Evolutionary conservation across 2,113 vertebrate species (phyloP).

Genomic region (Perccottus glenii): DNA sequence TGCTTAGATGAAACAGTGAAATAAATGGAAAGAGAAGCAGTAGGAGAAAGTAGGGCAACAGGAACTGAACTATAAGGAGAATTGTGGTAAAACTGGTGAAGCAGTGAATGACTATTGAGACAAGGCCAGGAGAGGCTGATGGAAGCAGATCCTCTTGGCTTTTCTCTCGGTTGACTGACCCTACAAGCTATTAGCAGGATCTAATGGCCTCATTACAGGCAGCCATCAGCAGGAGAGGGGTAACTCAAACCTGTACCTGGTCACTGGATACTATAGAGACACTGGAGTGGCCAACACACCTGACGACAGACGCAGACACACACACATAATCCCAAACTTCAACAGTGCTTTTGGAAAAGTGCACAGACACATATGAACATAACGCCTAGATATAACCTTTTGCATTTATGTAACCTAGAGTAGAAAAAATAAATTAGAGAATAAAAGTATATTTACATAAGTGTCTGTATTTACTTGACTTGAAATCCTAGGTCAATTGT

Average conservation of each 20-base stretch:
- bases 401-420: too few species aligned
- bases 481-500: too few species aligned
- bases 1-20: background rate
- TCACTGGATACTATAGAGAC: constrained; percentile 60
- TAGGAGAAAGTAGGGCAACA: constrained; percentile 5
- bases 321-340: constrained; percentile 1
- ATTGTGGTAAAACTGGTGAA: background rate
- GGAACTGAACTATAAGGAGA: background rate
- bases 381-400: too few species aligned
- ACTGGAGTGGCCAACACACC: constrained; percentile 56
- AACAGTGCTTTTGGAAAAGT: too few species aligned
- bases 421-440: too few species aligned
- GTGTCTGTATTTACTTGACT: too few species aligned
- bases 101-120: constrained; percentile 13
- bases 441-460: too few species aligned
- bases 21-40: background rate
- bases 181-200: constrained; percentile 88
- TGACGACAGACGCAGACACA: constrained; percentile 28
- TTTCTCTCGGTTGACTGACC: constrained; percentile 79
- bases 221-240: constrained; percentile 60
- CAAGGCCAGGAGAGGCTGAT: background rate
- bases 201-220: constrained; percentile 95
- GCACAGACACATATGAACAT: too few species aligned
- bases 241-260: constrained; percentile 68
- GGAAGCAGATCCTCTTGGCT: constrained; percentile 76